Evolutionary conservation across 2,797 vertebrate species (phyloP).

Genomic region (Crocodylus rhombifer): DNA sequence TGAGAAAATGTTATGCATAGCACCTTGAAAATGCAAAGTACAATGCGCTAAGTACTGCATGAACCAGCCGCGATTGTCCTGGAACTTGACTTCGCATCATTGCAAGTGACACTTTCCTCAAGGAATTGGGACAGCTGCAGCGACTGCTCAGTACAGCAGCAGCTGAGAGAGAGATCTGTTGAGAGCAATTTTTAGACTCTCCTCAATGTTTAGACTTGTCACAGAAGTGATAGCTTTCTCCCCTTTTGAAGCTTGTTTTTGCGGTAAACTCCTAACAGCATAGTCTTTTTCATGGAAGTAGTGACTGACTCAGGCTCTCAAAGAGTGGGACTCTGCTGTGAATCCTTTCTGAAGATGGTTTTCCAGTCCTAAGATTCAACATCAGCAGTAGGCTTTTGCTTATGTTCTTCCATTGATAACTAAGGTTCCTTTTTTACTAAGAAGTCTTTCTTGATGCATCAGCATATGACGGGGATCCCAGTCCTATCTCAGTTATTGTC

Average conservation of each 20-base stretch:
- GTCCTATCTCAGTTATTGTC: not conserved
- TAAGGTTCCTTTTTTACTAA: not conserved
- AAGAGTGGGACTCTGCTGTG: not conserved
- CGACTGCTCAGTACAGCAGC: slow-evolving; percentile 13
- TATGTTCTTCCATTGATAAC: not conserved
- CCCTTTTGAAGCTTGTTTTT: not conserved
- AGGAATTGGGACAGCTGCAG: slow-evolving; percentile 35
- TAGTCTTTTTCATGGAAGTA: not conserved
- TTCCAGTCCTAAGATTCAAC: not conserved
- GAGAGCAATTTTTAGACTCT: slow-evolving; percentile 49
- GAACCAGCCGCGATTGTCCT: not conserved
- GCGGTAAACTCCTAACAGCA: not conserved
- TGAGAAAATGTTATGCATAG: not conserved
- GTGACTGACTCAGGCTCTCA: not conserved
- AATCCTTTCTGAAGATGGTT: not conserved
- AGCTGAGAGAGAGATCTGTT: not conserved
- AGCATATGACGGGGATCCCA: accelerated
- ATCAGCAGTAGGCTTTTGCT: accelerated
- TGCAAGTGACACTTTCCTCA: slow-evolving; percentile 2
- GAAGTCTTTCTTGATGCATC: not conserved
- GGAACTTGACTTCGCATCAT: not conserved
- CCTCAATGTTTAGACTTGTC: not conserved
- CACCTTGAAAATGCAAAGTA: not conserved
- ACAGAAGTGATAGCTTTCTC: not conserved
- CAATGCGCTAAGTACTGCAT: not conserved